Conservation (phyloP, 2,113 vertebrate species). For the Paralichthys olivaceus region DNA sequence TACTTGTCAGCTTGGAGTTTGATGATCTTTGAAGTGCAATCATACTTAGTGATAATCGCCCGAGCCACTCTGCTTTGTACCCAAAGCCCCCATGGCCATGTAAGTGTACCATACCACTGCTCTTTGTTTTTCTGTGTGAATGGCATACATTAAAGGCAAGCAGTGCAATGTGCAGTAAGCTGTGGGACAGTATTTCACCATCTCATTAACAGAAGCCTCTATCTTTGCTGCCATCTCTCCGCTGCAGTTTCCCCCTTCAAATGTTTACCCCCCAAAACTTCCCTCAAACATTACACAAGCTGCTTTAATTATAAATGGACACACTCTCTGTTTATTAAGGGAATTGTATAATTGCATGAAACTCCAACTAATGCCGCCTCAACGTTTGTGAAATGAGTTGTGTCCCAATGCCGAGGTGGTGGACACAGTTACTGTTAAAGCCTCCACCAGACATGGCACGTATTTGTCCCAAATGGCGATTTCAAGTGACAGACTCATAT, state of each 20-base stretch:
- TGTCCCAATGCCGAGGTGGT: not conserved
- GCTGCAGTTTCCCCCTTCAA: conserved; percentile 38
- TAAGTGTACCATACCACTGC: conserved; percentile 6
- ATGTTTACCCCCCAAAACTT: conserved; percentile 64
- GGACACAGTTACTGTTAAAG: not conserved
- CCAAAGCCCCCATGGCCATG: conserved; percentile 23
- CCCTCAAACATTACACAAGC: conserved; percentile 44
- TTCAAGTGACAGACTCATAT: conserved; percentile 49
- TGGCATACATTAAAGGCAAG: conserved; percentile 19
- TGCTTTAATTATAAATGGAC: conserved; percentile 61
- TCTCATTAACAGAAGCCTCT: conserved; percentile 46
- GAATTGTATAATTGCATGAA: conserved; percentile 55
- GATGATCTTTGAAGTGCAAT: conserved; percentile 71
- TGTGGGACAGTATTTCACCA: conserved; percentile 62
- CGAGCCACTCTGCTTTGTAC: conserved; percentile 40
- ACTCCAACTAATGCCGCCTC: conserved; percentile 32
- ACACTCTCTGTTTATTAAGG: conserved; percentile 42
- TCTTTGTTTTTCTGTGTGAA: conserved; percentile 38
- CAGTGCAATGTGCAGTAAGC: conserved; percentile 52
- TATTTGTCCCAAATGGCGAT: conserved; percentile 53
- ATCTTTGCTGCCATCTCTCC: conserved; percentile 43
- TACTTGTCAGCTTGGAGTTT: conserved; percentile 46
- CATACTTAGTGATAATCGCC: conserved; percentile 62
- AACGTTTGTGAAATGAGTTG: conserved; percentile 22
- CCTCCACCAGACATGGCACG: conserved; percentile 11